Conservation (phyloP, 2,888 invertebrate genomes). For the Watsonalla cultraria region DNA sequence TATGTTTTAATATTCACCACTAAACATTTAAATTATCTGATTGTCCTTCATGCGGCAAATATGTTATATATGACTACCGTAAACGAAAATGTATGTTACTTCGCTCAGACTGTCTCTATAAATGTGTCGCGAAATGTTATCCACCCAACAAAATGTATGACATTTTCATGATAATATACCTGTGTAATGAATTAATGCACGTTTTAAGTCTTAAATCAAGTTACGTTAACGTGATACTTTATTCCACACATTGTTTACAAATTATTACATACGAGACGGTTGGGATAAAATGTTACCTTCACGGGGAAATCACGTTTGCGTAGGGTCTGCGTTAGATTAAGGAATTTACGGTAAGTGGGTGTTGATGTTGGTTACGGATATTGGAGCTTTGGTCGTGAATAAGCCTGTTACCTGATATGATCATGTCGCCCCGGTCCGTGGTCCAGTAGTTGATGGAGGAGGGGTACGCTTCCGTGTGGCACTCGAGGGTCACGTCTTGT, state of each 20-base stretch:
- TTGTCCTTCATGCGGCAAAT: no score
- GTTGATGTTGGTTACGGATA: slow-evolving; percentile 1
- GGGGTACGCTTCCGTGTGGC: slow-evolving; percentile 95
- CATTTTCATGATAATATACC: no score
- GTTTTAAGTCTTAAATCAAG: neutral
- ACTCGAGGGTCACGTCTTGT: slow-evolving; percentile 92
- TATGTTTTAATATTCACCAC: no score
- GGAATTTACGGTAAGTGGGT: slow-evolving; percentile 1
- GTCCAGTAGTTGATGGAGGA: slow-evolving; percentile 97
- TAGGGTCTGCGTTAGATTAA: slow-evolving; percentile 2
- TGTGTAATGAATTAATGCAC: no score
- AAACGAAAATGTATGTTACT: no score
- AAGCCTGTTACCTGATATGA: slow-evolving; percentile 85
- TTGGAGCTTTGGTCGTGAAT: slow-evolving; percentile 1
- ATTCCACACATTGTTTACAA: neutral
- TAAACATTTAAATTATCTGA: no score
- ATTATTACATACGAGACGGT: neutral
- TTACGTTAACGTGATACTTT: neutral
- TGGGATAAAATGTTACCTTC: neutral
- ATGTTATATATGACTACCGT: no score
- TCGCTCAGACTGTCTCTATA: no score
- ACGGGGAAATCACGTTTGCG: neutral
- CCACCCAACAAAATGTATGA: no score
- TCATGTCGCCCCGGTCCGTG: slow-evolving; percentile 93
- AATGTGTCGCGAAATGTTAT: no score